Evolutionary conservation across 2,888 invertebrate genomes (phyloP).

Genomic region (Drosophila hamatofila): DNA sequence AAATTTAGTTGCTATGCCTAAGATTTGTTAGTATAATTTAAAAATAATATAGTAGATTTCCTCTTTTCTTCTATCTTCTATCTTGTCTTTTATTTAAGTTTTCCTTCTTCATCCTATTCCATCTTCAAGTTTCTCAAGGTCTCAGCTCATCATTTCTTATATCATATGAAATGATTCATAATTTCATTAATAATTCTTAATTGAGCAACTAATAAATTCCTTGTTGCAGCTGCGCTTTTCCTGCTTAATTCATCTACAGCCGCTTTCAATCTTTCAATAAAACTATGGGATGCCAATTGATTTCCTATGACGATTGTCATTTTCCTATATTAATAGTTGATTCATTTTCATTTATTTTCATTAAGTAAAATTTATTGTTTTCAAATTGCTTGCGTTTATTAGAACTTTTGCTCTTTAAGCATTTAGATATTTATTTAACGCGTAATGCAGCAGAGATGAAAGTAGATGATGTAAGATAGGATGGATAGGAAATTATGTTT

Average conservation of each 20-base stretch:
- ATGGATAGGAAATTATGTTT: neutral
- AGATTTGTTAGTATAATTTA: neutral
- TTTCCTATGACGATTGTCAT: conserved; percentile 9
- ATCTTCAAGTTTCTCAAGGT: neutral
- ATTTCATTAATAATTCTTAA: neutral
- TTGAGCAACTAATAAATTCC: neutral
- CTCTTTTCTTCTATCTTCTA: too few relatives aligned
- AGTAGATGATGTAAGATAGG: neutral
- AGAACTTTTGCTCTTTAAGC: too few relatives aligned
- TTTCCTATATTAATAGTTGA: conserved; percentile 19
- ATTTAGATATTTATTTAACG: neutral
- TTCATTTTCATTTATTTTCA: conserved; percentile 22
- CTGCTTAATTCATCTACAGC: neutral
- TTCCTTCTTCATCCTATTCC: neutral
- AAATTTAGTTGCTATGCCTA: neutral
- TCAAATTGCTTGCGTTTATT: conserved; percentile 17
- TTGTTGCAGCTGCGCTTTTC: neutral
- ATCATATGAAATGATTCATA: neutral
- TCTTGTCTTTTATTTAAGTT: neutral
- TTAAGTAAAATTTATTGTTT: conserved; percentile 47
- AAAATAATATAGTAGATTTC: neutral
- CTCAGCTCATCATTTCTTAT: too few relatives aligned
- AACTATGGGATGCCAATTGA: conserved; percentile 29
- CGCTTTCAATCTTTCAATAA: conserved; percentile 22
- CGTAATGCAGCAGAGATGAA: neutral